Percentiles rank a stretch among this genome's conserved stretches.
These are phyloP conservation scores for Esox niger DNA, from an alignment of 2,113 vertebrate species.

Conservation along the genomic window DNA sequence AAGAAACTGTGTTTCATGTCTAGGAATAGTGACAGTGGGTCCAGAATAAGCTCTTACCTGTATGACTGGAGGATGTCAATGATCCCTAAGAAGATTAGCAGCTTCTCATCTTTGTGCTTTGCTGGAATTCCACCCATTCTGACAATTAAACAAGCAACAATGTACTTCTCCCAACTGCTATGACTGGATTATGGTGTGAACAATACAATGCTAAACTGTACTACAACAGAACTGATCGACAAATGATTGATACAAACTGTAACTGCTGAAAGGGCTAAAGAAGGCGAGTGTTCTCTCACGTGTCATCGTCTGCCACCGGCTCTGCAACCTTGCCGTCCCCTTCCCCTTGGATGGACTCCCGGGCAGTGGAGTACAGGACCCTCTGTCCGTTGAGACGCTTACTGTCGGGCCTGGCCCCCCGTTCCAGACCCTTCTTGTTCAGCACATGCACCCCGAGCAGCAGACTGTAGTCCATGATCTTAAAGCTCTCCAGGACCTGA, in stretches of 20 bases:
- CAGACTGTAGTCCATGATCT: slow-evolving; percentile 98
- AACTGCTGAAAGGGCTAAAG: background rate
- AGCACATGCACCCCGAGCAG: slow-evolving; percentile 88
- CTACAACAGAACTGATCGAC: background rate
- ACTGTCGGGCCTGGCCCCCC: slow-evolving; percentile 73
- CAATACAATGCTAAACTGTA: too few relatives aligned
- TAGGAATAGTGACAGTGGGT: background rate
- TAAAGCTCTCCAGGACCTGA: slow-evolving; percentile 96
- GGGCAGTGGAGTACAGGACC: slow-evolving; percentile 94
- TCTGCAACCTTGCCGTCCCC: slow-evolving; percentile 82
- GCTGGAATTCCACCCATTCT: slow-evolving; percentile 97
- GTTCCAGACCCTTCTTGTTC: slow-evolving; percentile 74
- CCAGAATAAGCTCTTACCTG: slow-evolving; percentile 69
- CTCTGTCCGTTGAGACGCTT: slow-evolving; percentile 83
- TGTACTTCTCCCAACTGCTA: too few relatives aligned
- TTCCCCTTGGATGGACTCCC: slow-evolving; percentile 92
- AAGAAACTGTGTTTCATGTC: background rate
- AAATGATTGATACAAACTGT: background rate
- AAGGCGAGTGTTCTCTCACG: slow-evolving; percentile 71
- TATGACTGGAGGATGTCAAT: slow-evolving; percentile 98
- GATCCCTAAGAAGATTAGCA: slow-evolving; percentile 94
- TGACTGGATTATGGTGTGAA: too few relatives aligned
- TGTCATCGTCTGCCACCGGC: slow-evolving; percentile 75
- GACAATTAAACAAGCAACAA: slow-evolving; percentile 19
- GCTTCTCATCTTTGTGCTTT: slow-evolving; percentile 88